These are phyloP conservation scores for Euclidia mi DNA, from an alignment of 2,888 invertebrate species.

Conservation along the genomic window DNA sequence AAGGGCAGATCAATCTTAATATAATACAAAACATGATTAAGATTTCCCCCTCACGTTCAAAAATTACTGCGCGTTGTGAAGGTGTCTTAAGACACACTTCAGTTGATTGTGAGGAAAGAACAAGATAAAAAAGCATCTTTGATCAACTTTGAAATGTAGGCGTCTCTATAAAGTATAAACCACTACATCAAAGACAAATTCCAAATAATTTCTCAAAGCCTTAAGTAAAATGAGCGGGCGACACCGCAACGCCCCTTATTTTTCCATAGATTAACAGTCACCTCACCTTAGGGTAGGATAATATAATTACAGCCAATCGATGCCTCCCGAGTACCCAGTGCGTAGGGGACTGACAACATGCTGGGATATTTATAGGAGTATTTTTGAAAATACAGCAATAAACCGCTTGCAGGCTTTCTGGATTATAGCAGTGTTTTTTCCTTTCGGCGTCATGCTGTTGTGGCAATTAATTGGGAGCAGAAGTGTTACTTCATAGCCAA, in stretches of 20 bases:
- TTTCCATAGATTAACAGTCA: conserved; percentile 76
- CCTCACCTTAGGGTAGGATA: conserved; percentile 77
- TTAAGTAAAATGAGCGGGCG: conserved; percentile 63
- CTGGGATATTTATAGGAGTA: conserved; percentile 76
- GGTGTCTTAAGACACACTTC: neutral
- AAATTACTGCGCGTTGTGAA: too few species aligned
- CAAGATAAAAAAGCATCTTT: conserved; percentile 13
- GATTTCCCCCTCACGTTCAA: too few species aligned
- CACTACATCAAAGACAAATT: conserved; percentile 26
- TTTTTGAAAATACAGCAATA: conserved; percentile 44
- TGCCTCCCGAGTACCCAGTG: conserved; percentile 69
- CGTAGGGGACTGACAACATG: conserved; percentile 65
- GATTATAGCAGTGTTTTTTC: conserved; percentile 54
- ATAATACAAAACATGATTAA: too few species aligned
- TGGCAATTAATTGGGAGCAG: too few species aligned
- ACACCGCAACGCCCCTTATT: conserved; percentile 63
- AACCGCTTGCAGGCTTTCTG: conserved; percentile 36
- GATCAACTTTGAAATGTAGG: conserved; percentile 9
- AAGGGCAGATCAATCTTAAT: too few species aligned
- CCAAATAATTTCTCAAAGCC: conserved; percentile 25
- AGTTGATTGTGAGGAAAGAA: neutral
- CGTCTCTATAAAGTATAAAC: conserved; percentile 16
- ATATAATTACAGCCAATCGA: conserved; percentile 86
- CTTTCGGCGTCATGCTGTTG: neutral
- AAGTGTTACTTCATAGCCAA: too few species aligned